Evolutionary conservation across 1,140 invertebrate species (phyloP).

Genomic region (Cydia strobilella): DNA sequence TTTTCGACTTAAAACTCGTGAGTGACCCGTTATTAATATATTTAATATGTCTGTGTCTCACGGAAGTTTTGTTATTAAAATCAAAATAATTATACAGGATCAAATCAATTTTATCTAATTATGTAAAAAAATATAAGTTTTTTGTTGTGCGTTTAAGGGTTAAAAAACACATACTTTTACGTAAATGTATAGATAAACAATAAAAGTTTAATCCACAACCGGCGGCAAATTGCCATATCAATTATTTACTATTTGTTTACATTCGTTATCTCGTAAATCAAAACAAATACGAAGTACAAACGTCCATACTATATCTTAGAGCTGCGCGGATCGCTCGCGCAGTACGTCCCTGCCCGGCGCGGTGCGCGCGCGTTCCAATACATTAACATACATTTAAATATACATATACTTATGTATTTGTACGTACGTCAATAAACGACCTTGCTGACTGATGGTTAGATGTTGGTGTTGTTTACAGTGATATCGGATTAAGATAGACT

Average conservation of each 20-base stretch:
- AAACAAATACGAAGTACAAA: background rate
- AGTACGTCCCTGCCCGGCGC: background rate
- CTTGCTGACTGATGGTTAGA: background rate
- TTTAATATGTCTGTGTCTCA: too few species aligned
- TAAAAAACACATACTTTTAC: too few species aligned
- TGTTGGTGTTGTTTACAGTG: slow-evolving; percentile 5
- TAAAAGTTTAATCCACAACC: background rate
- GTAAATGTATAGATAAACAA: background rate
- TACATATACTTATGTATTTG: slow-evolving; percentile 24
- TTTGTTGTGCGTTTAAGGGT: too few species aligned
- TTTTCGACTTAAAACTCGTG: too few species aligned
- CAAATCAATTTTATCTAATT: too few species aligned
- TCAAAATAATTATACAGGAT: too few species aligned
- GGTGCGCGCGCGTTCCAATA: background rate
- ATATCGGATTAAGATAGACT: background rate
- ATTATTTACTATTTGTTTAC: slow-evolving; percentile 3
- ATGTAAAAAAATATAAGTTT: too few species aligned
- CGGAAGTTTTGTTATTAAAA: too few species aligned
- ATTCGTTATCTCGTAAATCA: background rate
- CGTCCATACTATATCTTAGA: slow-evolving; percentile 18
- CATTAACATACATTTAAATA: slow-evolving; percentile 30
- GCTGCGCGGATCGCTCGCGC: background rate
- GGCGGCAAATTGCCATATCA: background rate
- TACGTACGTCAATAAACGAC: slow-evolving; percentile 23
- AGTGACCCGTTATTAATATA: too few species aligned